Evolutionary conservation across 2,113 vertebrate genomes (phyloP).

Genomic region (Leiothrix lutea): DNA sequence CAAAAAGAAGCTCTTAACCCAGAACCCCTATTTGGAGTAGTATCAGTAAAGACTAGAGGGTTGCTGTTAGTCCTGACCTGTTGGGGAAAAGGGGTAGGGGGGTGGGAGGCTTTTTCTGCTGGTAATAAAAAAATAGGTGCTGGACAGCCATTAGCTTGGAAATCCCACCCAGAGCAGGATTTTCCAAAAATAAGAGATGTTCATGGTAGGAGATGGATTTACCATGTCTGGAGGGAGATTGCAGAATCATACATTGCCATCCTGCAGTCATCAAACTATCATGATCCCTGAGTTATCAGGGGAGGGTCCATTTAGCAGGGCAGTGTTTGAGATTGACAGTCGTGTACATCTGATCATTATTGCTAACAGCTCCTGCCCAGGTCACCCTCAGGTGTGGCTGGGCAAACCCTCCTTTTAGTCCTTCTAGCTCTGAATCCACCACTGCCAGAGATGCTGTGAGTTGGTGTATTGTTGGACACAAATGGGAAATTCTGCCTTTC

Average conservation of each 20-base stretch:
- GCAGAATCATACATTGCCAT: background rate
- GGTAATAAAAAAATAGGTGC: background rate
- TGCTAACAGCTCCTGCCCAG: background rate
- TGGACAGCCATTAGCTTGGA: background rate
- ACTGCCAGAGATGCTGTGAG: background rate
- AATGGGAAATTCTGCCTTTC: background rate
- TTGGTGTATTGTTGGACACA: too few species aligned
- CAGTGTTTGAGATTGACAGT: background rate
- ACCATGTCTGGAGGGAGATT: background rate
- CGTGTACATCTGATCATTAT: background rate
- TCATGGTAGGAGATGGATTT: background rate
- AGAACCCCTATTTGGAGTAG: background rate
- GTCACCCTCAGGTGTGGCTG: too few species aligned
- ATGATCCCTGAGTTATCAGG: background rate
- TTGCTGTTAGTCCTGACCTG: background rate
- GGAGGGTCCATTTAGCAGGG: background rate
- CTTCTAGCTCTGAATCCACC: background rate
- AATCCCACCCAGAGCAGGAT: background rate
- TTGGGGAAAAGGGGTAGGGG: background rate
- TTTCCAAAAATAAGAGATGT: accelerated
- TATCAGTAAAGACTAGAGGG: background rate
- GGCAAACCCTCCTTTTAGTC: background rate
- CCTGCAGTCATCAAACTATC: background rate
- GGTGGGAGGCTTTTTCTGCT: accelerated
- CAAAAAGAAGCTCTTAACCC: background rate